phyloP scores from a whole-genome alignment of 2,797 vertebrate genomes.

The Leuciscus waleckii region DNA sequence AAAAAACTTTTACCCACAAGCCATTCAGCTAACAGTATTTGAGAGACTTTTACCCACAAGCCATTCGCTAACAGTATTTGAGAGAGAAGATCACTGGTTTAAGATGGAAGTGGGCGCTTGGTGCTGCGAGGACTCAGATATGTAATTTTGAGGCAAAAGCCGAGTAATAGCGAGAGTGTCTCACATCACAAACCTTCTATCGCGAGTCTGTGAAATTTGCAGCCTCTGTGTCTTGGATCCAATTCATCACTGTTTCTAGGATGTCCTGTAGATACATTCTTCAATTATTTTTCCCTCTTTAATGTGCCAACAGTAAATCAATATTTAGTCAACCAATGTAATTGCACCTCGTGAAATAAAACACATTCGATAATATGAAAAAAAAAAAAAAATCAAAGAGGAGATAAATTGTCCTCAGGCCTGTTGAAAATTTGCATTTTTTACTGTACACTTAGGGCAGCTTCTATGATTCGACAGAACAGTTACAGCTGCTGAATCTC shows the following conservation, averaged over 20 bases:
- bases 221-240: constrained; percentile 62
- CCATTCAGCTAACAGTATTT: constrained; percentile 9
- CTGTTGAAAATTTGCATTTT: constrained; percentile 73
- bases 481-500: constrained; percentile 63
- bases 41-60: constrained; percentile 59
- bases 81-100: constrained; percentile 40
- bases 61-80: constrained; percentile 16
- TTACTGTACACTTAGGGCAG: constrained; percentile 76
- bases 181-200: constrained; percentile 67
- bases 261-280: constrained; percentile 86
- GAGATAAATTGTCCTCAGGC: constrained; percentile 74
- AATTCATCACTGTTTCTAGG: constrained; percentile 77
- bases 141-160: constrained; percentile 58
- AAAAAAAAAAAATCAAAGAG: constrained; percentile 77
- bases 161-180: constrained; percentile 47
- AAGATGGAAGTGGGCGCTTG: constrained; percentile 22
- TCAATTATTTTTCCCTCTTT: constrained; percentile 83
- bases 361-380: constrained; percentile 66
- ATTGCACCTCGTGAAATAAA: constrained; percentile 77
- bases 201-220: constrained; percentile 60
- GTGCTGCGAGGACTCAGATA: constrained; percentile 35
- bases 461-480: constrained; percentile 77
- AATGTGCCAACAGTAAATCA: constrained; percentile 80
- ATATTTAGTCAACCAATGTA: constrained; percentile 82
- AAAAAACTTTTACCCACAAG: constrained; percentile 56